Percentiles rank a stretch among this genome's conserved stretches.
These are phyloP conservation scores for Erythrocercus mccallii DNA, from an alignment of 2,113 vertebrate species.

Conservation along the genomic window DNA sequence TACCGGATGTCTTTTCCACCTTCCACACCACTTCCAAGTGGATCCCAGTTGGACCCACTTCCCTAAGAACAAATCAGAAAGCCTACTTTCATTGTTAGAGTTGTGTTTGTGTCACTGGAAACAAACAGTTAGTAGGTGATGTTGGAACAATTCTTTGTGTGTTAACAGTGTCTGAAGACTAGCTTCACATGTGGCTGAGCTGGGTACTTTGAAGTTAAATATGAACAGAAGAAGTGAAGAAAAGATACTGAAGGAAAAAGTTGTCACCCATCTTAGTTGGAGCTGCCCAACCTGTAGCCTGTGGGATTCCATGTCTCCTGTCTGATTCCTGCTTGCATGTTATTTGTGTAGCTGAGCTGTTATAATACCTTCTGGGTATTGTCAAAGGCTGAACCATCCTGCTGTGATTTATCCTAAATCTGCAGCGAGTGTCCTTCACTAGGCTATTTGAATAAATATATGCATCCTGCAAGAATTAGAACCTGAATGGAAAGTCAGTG, in stretches of 20 bases:
- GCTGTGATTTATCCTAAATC: not conserved
- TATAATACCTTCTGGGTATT: not conserved
- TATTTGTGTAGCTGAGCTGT: not conserved
- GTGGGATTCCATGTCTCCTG: not conserved
- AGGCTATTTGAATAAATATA: not conserved
- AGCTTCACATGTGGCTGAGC: not conserved
- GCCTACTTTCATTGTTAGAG: not conserved
- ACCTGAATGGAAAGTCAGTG: not conserved
- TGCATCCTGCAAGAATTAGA: not conserved
- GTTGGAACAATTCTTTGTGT: not conserved
- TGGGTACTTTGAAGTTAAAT: not conserved
- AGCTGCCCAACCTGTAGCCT: not conserved
- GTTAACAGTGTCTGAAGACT: not conserved
- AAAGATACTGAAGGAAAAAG: not conserved
- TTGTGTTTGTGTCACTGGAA: not conserved
- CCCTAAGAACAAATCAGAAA: not conserved
- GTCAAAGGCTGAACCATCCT: not conserved
- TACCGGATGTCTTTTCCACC: not conserved
- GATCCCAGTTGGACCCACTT: not conserved
- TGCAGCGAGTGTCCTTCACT: not conserved
- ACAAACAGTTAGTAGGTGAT: not conserved
- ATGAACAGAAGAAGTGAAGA: not conserved
- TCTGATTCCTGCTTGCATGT: not conserved
- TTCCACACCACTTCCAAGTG: constrained; percentile 6
- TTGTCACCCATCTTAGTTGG: not conserved